Base-by-base conservation (phyloP, 2,113 vertebrate genomes). In the Balaeniceps rex region DNA sequence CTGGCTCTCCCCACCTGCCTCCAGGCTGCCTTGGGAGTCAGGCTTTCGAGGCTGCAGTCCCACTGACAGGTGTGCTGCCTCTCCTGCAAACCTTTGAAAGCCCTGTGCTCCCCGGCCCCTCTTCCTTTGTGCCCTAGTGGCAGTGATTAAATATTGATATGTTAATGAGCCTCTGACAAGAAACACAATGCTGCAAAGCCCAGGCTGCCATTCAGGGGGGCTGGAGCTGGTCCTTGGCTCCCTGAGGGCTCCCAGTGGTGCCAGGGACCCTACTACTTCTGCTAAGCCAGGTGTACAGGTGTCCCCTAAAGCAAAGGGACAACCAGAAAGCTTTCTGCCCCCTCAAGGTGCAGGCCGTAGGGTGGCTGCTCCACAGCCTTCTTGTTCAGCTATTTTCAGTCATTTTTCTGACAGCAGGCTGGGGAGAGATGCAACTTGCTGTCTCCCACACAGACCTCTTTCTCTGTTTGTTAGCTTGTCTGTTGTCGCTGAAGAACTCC, bases 321-420 rank as follows among this genome's bases (percentile, higher is more conserved):
- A 85, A 16, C 9, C 47, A 79, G 60, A 66, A 77, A 60, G 33
- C 15, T 82, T 82, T 55, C 54, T 93, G 81, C 14, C 10, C 33
- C 29, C 23, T 69, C 60, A 52, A 12, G 66, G 25, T 0, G 1
- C 11, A 6, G 21, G 0, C 29, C 5, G 5, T 36, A 66, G 38
- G 3, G 14, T 79, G 61, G 7, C 46, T 58, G 70, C n/a, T 68
- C 83, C 5, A 1, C 52, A 92, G 47, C 25, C 23, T 83, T 76
- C 19, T 38, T n/a, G 15, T 55, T 79, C 65, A 51, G 44, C 71
- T 83, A 2, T 55, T 79, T 92, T 55, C 61, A 61, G 83, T 12
- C 47, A 33, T 33, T 55, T 88, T 80, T 85, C 38, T 47, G 52
- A 19, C 5, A 47, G 25, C 38, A 55, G 80, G 44, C 16, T 54